Percentiles rank a stretch among this genome's conserved stretches.
Conservation (phyloP, 1,140 invertebrate genomes). For the Bombyx mandarina region DNA sequence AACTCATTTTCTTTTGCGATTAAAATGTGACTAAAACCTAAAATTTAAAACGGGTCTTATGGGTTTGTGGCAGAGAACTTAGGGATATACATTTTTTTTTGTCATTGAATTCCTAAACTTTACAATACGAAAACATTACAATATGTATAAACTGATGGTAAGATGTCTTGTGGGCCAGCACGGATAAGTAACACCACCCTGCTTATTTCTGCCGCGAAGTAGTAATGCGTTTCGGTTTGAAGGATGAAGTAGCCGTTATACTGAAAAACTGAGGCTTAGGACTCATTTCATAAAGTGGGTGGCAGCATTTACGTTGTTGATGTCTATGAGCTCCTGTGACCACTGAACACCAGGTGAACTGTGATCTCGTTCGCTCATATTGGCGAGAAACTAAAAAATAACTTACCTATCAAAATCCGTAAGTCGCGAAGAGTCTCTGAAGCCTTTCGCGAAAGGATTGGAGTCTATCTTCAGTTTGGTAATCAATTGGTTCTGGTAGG, state of each 20-base stretch:
- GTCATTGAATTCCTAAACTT: not conserved
- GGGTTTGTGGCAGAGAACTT: not conserved
- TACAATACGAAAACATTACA: not conserved
- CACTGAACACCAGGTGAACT: too few species aligned
- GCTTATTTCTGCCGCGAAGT: too few species aligned
- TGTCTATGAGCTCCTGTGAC: too few species aligned
- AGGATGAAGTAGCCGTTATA: too few species aligned
- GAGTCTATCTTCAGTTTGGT: slow-evolving; percentile 96
- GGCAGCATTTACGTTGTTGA: too few species aligned
- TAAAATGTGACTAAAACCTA: not conserved
- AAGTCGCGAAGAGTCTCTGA: slow-evolving; percentile 92
- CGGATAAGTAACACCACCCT: too few species aligned
- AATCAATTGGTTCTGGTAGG: slow-evolving; percentile 98
- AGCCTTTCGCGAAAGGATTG: slow-evolving; percentile 96
- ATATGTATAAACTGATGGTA: too few species aligned
- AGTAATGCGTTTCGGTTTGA: too few species aligned
- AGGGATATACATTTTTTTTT: not conserved
- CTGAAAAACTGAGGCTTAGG: too few species aligned
- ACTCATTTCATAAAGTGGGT: too few species aligned
- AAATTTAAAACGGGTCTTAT: not conserved
- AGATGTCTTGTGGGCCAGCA: too few species aligned
- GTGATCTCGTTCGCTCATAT: too few species aligned
- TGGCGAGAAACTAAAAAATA: not conserved
- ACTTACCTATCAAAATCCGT: slow-evolving; percentile 88
- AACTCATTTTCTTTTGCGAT: not conserved